A percentile compares a stretch with the other conserved stretches of the same genome.
Evolutionary conservation across 2,888 invertebrate species (phyloP).

Genomic region (Quadroppia sp.): DNA sequence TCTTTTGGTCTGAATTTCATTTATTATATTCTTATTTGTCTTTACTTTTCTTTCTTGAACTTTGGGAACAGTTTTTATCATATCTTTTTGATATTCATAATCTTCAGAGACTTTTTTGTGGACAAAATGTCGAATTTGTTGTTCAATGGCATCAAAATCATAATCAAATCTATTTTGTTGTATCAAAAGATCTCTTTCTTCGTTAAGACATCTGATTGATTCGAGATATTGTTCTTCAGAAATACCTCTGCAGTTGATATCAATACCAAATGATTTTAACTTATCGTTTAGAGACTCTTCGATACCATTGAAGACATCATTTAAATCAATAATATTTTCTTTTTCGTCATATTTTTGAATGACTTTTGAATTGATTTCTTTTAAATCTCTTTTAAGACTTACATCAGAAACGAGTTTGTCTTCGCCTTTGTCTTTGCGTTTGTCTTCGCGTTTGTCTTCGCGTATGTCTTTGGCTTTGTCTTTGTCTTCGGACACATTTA

Average conservation of each 20-base stretch:
- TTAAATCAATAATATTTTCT: background rate
- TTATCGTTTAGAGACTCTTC: background rate
- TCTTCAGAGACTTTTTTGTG: constrained; percentile 24
- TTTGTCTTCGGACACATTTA: background rate
- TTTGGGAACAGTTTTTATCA: background rate
- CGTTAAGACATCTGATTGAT: constrained; percentile 20
- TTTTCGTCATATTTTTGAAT: background rate
- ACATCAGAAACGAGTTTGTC: background rate
- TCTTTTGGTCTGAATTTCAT: too few species aligned
- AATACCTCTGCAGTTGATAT: constrained; percentile 2
- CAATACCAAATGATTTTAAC: background rate
- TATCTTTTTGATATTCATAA: background rate
- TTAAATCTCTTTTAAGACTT: background rate
- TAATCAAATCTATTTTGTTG: constrained; percentile 36
- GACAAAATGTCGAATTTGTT: constrained; percentile 12
- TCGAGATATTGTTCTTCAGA: constrained; percentile 22
- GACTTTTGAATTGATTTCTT: constrained; percentile 1
- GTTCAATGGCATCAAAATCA: constrained; percentile 34
- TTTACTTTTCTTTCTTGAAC: background rate
- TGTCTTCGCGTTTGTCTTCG: background rate
- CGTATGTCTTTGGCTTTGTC: background rate
- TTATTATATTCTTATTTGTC: background rate
- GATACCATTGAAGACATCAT: background rate
- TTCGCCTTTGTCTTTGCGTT: background rate
- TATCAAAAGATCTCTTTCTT: constrained; percentile 33